phyloP scores from a whole-genome alignment of 2,113 vertebrate genomes.

The Salvelinus sp. region DNA sequence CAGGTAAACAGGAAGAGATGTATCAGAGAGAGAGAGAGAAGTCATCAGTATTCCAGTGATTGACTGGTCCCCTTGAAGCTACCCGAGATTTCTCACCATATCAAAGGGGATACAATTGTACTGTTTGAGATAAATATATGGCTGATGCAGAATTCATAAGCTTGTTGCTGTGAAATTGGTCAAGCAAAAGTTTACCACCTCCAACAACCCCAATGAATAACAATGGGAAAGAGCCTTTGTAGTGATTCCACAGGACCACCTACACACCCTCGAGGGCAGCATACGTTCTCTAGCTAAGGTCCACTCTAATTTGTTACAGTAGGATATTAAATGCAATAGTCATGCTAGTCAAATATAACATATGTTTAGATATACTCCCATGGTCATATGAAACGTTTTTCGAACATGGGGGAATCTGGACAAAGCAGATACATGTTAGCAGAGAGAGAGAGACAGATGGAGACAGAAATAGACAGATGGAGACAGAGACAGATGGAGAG shows the following conservation, averaged over 20 bases:
- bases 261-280: neutral
- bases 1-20: too few relatives aligned
- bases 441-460: too few relatives aligned
- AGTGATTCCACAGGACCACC: too few relatives aligned
- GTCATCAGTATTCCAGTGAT: slow-evolving; percentile 17
- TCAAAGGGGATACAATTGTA: slow-evolving; percentile 39
- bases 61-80: slow-evolving; percentile 23
- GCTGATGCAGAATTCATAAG: slow-evolving; percentile 35
- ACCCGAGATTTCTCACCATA: slow-evolving; percentile 29
- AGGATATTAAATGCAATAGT: neutral
- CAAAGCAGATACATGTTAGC: too few relatives aligned
- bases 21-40: too few relatives aligned
- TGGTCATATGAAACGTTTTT: too few relatives aligned
- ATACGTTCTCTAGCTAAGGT: neutral
- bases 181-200: slow-evolving; percentile 38
- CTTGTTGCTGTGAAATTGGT: slow-evolving; percentile 31
- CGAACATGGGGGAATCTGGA: too few relatives aligned
- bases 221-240: slow-evolving; percentile 22
- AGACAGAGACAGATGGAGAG: too few relatives aligned
- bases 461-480: too few relatives aligned
- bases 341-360: too few relatives aligned
- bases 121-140: slow-evolving; percentile 31
- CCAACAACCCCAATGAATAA: slow-evolving; percentile 45
- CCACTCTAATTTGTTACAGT: neutral
- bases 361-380: too few relatives aligned